Evolutionary conservation across 1,140 invertebrate genomes (phyloP).

Genomic region (Formica exsecta): DNA sequence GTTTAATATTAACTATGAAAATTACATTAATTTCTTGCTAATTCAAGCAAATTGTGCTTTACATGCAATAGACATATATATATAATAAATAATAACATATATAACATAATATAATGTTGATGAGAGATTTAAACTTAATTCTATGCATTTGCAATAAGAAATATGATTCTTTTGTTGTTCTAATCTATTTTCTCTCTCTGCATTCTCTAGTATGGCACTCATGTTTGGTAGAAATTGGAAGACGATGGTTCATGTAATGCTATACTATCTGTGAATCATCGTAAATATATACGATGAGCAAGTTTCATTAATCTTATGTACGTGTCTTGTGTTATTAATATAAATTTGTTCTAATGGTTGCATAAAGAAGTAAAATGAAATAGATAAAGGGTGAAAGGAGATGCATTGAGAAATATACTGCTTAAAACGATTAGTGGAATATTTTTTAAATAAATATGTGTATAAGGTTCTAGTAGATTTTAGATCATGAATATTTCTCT

Average conservation of each 20-base stretch:
- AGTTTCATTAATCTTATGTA: background rate
- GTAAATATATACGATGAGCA: conserved; percentile 46
- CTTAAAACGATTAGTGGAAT: conserved; percentile 19
- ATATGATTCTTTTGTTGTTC: conserved; percentile 24
- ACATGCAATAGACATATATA: background rate
- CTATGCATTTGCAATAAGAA: conserved; percentile 36
- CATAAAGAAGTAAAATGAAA: conserved; percentile 56
- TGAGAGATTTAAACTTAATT: conserved; percentile 38
- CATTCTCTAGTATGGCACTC: conserved; percentile 68
- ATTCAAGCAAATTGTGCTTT: background rate
- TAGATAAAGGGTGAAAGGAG: conserved; percentile 28
- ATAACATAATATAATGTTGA: conserved; percentile 53
- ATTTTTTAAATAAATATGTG: background rate
- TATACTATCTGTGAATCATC: conserved; percentile 37
- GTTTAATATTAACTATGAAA: conserved; percentile 8
- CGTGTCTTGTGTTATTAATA: background rate
- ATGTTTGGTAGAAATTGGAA: conserved; percentile 72
- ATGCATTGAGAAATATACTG: conserved; percentile 55
- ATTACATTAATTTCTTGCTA: conserved; percentile 30
- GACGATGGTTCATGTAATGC: conserved; percentile 55
- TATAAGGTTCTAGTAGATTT: background rate
- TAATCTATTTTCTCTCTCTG: conserved; percentile 43
- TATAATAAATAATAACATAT: conserved; percentile 22
- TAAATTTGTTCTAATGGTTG: conserved; percentile 53
- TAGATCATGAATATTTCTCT: background rate